Base-by-base conservation (phyloP, 2,113 vertebrate species). In the Mustela lutreola region DNA sequence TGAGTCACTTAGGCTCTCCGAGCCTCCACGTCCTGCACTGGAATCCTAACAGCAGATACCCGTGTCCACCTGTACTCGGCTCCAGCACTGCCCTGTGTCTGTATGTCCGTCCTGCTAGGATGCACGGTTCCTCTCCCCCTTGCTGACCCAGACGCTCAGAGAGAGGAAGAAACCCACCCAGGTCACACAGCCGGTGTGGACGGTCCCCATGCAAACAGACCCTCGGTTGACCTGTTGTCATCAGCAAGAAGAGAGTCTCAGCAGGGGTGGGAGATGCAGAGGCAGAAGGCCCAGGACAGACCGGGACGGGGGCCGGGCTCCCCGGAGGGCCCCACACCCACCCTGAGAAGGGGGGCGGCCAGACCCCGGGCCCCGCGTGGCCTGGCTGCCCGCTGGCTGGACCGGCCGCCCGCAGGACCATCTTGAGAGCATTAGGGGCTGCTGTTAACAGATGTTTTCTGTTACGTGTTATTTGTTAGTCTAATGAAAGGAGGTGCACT, bases 401-500 rank as follows among this genome's bases (percentile, higher is more conserved):
- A 97, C 98, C 89, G 81, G 97, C 96, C 93, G 98, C 97, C 96
- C 67, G 67, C 91, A 96, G 98, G 98, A 98, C 98, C 99, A 99
- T 99, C 98, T 98, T 98, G 98, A 99, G 98, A 97, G 97, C 98
- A 98, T 99, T 98, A 98, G 97, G 98, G 98, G 98, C 98, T 97
- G 98, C 98, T 97, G 98, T 98, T 94, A 97, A 98, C 99, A 99
- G 98, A 96, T 99, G 99, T 98, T 99, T 99, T 96, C 91, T n/a
- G 97, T 99, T 99, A 99, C 96, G 98, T 95, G 63, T 98, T 99
- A 99, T 99, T 99, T 99, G 99, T 99, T 99, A 99, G 98, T 99
- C 98, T 99, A 99, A 99, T 99, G 98, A 98, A 99, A 99, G 98
- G 98, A 98, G 99, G 99, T 98, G 98, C 98, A 94, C 98, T 98